Evolutionary conservation across 1,140 invertebrate genomes (phyloP).

Genomic region (Whitmania pigra): DNA sequence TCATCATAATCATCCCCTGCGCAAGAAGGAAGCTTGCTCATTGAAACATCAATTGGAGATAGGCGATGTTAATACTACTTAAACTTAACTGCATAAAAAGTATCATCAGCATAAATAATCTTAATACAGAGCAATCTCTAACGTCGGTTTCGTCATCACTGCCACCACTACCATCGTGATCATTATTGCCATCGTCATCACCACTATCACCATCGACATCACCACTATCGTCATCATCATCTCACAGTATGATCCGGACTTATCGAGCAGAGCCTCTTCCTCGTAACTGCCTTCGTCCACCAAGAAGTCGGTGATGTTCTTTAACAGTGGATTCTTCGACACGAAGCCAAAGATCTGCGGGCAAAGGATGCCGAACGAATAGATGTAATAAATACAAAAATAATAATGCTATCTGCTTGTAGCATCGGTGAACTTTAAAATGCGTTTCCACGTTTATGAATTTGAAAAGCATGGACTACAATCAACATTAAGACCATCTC

Average conservation of each 20-base stretch:
- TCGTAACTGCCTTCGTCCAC: conserved; percentile 97
- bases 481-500: too few species aligned
- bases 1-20: conserved; percentile 34
- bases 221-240: background rate
- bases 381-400: too few species aligned
- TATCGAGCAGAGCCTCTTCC: conserved; percentile 84
- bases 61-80: background rate
- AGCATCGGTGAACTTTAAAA: too few species aligned
- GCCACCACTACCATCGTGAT: background rate
- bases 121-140: background rate
- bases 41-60: background rate
- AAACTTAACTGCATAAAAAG: too few species aligned
- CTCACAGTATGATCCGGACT: conserved; percentile 7
- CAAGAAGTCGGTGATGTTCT: conserved; percentile 93
- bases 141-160: background rate
- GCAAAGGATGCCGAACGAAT: too few species aligned
- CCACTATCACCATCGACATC: background rate
- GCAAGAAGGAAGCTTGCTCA: conserved; percentile 10
- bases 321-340: conserved; percentile 84
- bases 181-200: background rate
- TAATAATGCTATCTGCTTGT: too few species aligned
- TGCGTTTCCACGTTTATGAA: too few species aligned
- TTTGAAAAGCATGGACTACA: too few species aligned
- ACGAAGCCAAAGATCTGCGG: conserved; percentile 49
- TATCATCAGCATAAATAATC: background rate